Percentiles rank a stretch among this genome's conserved stretches.
Evolutionary conservation across 1,140 invertebrate genomes (phyloP).

Genomic region (Hylyphantes graminicola): DNA sequence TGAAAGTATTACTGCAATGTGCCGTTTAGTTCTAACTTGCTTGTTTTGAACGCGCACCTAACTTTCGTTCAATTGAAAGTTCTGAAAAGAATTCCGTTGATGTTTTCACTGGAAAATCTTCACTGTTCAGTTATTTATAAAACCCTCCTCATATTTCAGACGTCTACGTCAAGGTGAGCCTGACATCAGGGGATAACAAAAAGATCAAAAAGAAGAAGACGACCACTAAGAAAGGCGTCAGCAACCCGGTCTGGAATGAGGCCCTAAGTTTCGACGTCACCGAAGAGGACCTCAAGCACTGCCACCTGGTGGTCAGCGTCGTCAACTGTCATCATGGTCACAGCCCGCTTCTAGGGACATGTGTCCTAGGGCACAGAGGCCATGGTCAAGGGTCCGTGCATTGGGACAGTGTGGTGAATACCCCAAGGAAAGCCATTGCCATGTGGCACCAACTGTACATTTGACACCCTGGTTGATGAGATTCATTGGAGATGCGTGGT

Average conservation of each 20-base stretch:
- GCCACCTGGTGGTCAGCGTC: conserved; percentile 85
- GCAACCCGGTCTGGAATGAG: conserved; percentile 75
- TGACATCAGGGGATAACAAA: conserved; percentile 71
- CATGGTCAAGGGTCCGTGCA: conserved; percentile 75
- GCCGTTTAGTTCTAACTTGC: too few relatives aligned
- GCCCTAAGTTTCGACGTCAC: conserved; percentile 74
- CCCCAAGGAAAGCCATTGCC: conserved; percentile 82
- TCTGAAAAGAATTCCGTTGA: too few relatives aligned
- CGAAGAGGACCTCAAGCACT: conserved; percentile 81
- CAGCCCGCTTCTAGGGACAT: conserved; percentile 78
- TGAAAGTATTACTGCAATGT: too few relatives aligned
- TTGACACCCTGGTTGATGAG: conserved; percentile 50
- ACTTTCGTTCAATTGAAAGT: too few relatives aligned
- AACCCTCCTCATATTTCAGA: conserved; percentile 69
- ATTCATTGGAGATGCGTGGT: background rate
- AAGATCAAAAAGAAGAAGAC: conserved; percentile 75
- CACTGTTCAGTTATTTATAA: too few relatives aligned
- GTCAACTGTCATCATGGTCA: conserved; percentile 90
- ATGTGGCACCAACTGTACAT: conserved; percentile 82
- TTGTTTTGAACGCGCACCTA: too few relatives aligned
- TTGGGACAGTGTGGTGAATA: conserved; percentile 84
- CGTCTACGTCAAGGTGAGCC: conserved; percentile 74
- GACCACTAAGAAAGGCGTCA: conserved; percentile 71
- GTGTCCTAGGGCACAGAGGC: conserved; percentile 77
- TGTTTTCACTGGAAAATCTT: too few relatives aligned